Percentiles rank a stretch among this genome's conserved stretches.
Conservation (phyloP, 2,797 vertebrate species). For the Amblyraja radiata region DNA sequence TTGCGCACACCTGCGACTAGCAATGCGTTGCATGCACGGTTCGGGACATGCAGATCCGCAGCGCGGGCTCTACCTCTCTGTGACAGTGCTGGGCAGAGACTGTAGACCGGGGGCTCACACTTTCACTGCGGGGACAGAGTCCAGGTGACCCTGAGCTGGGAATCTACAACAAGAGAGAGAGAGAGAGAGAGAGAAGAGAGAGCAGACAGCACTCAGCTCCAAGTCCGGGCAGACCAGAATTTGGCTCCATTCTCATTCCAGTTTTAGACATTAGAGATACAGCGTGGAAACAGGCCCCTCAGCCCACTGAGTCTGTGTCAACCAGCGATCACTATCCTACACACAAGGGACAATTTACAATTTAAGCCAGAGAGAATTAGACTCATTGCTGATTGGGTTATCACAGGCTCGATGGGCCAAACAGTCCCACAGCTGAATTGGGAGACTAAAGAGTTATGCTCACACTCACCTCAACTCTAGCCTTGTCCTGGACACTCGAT, state of each 20-base stretch:
- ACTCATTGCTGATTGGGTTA: neutral
- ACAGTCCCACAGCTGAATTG: no score
- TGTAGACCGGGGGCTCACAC: neutral
- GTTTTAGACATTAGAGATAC: neutral
- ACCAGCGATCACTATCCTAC: no score
- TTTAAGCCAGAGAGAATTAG: neutral
- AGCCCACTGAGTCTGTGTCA: no score
- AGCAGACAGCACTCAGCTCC: neutral
- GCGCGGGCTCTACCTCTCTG: neutral
- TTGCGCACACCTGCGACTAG: neutral
- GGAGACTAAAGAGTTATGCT: neutral
- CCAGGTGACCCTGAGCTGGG: no score
- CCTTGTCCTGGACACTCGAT: slow-evolving; percentile 38
- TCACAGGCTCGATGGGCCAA: neutral
- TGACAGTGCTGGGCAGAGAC: neutral
- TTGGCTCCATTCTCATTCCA: neutral
- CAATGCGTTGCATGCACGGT: neutral
- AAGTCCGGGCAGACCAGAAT: neutral
- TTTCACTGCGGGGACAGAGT: neutral
- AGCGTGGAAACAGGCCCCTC: no score
- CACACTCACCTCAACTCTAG: slow-evolving; percentile 44
- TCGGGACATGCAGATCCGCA: neutral
- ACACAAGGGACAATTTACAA: no score
- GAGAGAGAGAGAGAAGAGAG: no score
- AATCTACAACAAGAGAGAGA: no score